A percentile compares a stretch with the other conserved stretches of the same genome.
phyloP scores from a whole-genome alignment of 2,888 invertebrate species.

The Drosophila merina region DNA sequence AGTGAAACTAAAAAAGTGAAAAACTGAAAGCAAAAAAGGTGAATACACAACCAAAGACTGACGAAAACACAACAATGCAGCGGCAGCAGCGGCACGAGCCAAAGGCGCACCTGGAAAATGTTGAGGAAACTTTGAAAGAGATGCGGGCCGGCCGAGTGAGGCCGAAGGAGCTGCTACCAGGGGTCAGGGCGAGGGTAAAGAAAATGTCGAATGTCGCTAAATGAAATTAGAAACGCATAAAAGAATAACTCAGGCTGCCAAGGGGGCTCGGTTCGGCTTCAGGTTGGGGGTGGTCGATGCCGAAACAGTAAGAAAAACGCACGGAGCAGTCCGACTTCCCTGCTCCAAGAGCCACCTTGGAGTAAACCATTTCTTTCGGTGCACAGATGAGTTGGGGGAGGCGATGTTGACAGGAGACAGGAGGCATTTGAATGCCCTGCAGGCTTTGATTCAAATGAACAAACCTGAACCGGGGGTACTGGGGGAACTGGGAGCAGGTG shows the following conservation, averaged over 20 bases:
- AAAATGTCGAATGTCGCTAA: slow-evolving; percentile 73
- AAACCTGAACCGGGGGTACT: slow-evolving; percentile 15
- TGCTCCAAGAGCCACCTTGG: not conserved
- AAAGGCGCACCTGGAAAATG: slow-evolving; percentile 59
- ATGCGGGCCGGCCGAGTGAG: slow-evolving; percentile 18
- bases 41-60: slow-evolving; percentile 32
- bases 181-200: slow-evolving; percentile 9
- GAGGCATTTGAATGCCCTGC: slow-evolving; percentile 62
- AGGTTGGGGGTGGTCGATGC: slow-evolving; percentile 6
- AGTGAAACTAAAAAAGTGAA: slow-evolving; percentile 5
- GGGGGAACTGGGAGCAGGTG: slow-evolving; percentile 35
- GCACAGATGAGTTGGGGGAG: slow-evolving; percentile 6
- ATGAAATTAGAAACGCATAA: slow-evolving; percentile 80
- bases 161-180: not conserved
- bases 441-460: slow-evolving; percentile 59
- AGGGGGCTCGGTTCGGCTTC: slow-evolving; percentile 43
- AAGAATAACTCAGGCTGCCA: slow-evolving; percentile 71
- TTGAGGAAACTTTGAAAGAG: slow-evolving; percentile 68
- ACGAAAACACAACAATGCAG: slow-evolving; percentile 69
- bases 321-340: not conserved
- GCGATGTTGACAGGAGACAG: slow-evolving; percentile 71
- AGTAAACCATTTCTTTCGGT: not conserved
- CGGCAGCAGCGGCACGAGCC: slow-evolving; percentile 20
- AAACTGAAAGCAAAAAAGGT: slow-evolving; percentile 25
- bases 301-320: not conserved